Evolutionary conservation across 2,113 vertebrate species (phyloP).

Genomic region (Myotis lucifugus): DNA sequence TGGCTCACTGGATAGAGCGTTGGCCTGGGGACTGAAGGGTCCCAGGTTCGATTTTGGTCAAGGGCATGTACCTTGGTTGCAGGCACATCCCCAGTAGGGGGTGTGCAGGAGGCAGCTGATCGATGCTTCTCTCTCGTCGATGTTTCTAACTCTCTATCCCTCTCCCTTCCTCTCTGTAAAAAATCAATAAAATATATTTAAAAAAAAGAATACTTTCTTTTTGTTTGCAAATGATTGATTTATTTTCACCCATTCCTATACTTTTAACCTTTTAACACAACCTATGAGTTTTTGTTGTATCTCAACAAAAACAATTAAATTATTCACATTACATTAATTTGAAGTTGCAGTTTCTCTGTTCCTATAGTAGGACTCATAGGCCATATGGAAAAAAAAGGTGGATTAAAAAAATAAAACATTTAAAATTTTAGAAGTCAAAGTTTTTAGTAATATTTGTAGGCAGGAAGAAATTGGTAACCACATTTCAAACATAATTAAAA

Average conservation of each 20-base stretch:
- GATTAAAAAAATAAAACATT: neutral
- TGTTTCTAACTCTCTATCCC: too few species aligned
- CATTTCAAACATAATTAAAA: conserved; percentile 12
- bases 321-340: neutral
- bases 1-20: too few species aligned
- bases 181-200: too few species aligned
- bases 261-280: neutral
- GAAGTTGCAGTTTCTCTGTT: neutral
- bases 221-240: neutral
- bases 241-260: neutral
- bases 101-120: too few species aligned
- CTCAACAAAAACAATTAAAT: neutral
- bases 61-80: too few species aligned
- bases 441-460: conserved; percentile 18
- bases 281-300: neutral
- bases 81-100: too few species aligned
- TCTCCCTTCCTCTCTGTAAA: too few species aligned
- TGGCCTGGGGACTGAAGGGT: too few species aligned
- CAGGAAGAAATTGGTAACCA: neutral
- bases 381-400: neutral
- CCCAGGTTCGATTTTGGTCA: too few species aligned
- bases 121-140: too few species aligned
- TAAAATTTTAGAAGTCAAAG: neutral
- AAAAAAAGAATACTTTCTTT: neutral
- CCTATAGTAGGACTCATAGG: neutral